Base-by-base conservation (phyloP, 1,140 invertebrate species). In the Zaprionus vittiger region DNA sequence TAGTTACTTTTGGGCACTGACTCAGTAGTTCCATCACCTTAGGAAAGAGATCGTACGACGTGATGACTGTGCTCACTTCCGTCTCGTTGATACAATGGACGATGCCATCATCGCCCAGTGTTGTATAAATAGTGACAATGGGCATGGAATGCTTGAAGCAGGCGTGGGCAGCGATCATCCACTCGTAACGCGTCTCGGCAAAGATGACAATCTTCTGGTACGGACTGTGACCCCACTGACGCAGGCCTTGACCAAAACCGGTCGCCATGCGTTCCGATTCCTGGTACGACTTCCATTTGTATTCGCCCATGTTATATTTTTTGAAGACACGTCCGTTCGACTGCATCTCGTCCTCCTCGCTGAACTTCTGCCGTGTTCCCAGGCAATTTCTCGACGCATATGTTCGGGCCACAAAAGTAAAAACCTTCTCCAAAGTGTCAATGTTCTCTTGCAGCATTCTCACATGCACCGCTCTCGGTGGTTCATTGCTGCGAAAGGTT, bases 91-190 rank as follows among this genome's bases (percentile, higher is more conserved):
- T 96, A 38, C 97, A 98, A 93, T 99, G 98, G 1, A 97, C 95
- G 52, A 99, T 96, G 4, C 98, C 99, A 11, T 99, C 98, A 81
- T 99, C 98, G 5, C 98, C 98, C 1, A 99, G 94, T 0, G 98
- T 99, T 1, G 99, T 97, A 93, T 99, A 99, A 66, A 99, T 96
- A 0, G 99, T 99, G 0, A 99, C 98, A 77, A 99, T 96, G 94
- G 97, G 96, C 92, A 98, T 96, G 92, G 97, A 98, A 92, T 97
- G 97, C 90, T 97, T 98, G 93, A 99, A 98, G 92, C 97, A 97
- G 47, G 97, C 97, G 87, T 99, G 97, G 5, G 98, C 97, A 1
- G 98, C 96, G 38, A 99, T 95, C 95, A 99, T 96, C 98, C 99
- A 99, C 94, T 99, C 98, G 20, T 96, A 96, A 74, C 98, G 94